Evolutionary conservation across 2,113 vertebrate genomes (phyloP).

Genomic region (Eurystomus gularis): DNA sequence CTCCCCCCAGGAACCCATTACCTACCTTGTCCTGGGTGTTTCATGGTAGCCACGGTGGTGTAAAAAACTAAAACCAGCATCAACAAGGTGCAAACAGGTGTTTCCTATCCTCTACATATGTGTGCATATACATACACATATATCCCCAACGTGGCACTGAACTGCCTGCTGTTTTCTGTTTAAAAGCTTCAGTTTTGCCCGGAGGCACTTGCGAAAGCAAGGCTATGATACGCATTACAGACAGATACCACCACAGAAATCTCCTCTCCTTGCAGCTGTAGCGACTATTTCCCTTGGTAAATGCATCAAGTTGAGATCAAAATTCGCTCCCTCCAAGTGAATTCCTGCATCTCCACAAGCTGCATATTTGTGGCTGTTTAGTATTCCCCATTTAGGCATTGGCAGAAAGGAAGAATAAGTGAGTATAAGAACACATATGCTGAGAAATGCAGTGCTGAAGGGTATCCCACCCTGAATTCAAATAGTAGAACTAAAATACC

Average conservation of each 20-base stretch:
- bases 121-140: accelerated
- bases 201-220: not conserved
- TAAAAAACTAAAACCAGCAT: not conserved
- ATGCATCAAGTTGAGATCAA: not conserved
- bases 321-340: not conserved
- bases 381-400: not conserved
- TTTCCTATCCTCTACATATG: not conserved
- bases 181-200: not conserved
- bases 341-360: not conserved
- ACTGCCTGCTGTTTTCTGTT: not conserved
- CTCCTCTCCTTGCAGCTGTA: not conserved
- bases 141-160: not conserved
- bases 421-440: not conserved
- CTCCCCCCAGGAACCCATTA: not conserved
- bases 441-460: slow-evolving; percentile 11
- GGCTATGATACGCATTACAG: not conserved
- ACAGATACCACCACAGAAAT: not conserved
- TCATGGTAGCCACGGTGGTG: not conserved
- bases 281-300: not conserved
- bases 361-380: not conserved
- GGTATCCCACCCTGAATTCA: slow-evolving; percentile 17
- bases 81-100: not conserved
- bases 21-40: not conserved
- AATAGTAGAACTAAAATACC: not conserved
- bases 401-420: not conserved